Evolutionary conservation across 2,888 invertebrate species (phyloP).

Genomic region (Yponomeuta plumbellus): DNA sequence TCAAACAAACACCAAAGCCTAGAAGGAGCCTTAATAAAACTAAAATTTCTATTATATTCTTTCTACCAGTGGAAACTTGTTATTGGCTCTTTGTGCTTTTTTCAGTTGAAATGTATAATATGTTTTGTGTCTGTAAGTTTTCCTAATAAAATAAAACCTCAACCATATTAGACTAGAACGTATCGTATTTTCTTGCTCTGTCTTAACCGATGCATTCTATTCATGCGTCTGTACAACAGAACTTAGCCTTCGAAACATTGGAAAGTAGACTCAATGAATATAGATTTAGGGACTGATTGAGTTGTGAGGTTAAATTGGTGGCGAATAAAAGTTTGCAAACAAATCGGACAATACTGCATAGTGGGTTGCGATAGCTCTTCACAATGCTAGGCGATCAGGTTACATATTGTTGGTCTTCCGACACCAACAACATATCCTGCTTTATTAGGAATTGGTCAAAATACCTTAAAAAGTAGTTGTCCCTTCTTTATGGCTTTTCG

Average conservation of each 20-base stretch:
- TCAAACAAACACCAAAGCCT: not conserved
- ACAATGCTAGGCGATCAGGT: conserved; percentile 34
- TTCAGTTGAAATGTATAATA: too few species aligned
- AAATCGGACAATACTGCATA: conserved; percentile 49
- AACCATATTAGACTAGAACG: not conserved
- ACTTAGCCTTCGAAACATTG: not conserved
- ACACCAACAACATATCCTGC: not conserved
- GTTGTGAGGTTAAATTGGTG: not conserved
- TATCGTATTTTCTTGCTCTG: not conserved
- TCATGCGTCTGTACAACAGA: not conserved
- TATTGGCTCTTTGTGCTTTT: too few species aligned
- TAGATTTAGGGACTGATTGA: not conserved
- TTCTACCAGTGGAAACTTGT: too few species aligned
- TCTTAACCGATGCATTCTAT: not conserved
- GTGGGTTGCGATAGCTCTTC: conserved; percentile 26
- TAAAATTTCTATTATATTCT: too few species aligned
- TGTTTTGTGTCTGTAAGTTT: too few species aligned
- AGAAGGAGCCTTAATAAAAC: not conserved
- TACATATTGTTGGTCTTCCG: conserved; percentile 25
- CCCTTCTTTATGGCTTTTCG: too few species aligned
- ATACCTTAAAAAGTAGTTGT: not conserved
- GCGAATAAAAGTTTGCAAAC: conserved; percentile 44
- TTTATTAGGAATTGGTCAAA: not conserved
- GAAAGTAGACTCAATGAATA: not conserved
- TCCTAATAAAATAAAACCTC: too few species aligned